A percentile compares a stretch with the other conserved stretches of the same genome.
Evolutionary conservation across 2,888 invertebrate genomes (phyloP).

Genomic region (Lottia gigantea): DNA sequence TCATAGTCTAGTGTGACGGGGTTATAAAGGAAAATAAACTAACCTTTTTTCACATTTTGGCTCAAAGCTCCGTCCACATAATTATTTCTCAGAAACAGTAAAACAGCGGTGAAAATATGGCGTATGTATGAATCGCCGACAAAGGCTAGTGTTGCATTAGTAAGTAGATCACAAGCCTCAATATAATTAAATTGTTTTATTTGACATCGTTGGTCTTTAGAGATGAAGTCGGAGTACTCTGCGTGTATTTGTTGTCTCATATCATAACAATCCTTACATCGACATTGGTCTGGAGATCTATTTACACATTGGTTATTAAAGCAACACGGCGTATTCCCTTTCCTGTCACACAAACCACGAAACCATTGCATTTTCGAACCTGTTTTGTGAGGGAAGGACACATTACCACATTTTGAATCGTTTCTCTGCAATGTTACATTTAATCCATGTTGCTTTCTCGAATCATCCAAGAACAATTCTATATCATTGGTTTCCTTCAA

Average conservation of each 20-base stretch:
- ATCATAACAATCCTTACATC: not conserved
- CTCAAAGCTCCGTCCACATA: not conserved
- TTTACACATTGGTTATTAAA: conserved; percentile 1
- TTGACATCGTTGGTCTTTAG: not conserved
- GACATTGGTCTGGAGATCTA: not conserved
- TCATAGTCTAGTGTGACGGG: too few species aligned
- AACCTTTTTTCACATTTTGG: not conserved
- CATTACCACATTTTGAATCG: not conserved
- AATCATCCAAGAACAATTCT: not conserved
- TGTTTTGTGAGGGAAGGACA: not conserved
- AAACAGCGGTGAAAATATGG: not conserved
- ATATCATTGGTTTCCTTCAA: not conserved
- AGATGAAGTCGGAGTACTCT: not conserved
- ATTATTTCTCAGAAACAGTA: not conserved
- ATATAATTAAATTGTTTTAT: not conserved
- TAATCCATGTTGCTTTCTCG: conserved; percentile 1
- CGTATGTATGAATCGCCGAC: not conserved
- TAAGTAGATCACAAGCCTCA: not conserved
- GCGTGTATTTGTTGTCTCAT: not conserved
- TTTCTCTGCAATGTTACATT: not conserved
- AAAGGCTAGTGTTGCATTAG: not conserved
- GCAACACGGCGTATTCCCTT: not conserved
- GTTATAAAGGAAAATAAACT: too few species aligned
- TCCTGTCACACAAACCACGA: not conserved
- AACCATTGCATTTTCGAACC: not conserved